These are phyloP conservation scores for Dallia pectoralis DNA, from an alignment of 2,797 vertebrate genomes.

Conservation along the genomic window DNA sequence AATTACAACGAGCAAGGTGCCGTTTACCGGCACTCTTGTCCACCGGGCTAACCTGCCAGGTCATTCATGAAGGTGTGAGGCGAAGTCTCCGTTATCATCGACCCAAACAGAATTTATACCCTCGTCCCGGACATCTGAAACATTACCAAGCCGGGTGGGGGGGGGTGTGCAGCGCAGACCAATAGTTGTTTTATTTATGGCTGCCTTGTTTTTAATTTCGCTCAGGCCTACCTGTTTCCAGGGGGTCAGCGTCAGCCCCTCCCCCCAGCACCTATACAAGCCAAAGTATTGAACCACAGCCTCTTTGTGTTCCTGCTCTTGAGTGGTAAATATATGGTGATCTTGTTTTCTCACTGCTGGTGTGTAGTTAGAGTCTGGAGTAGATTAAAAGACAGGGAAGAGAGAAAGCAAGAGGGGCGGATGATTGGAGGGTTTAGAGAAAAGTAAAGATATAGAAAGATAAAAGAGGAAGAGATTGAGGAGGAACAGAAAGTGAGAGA, in stretches of 20 bases:
- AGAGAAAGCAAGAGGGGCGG: background rate
- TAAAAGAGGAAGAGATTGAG: background rate
- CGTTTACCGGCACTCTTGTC: too few relatives aligned
- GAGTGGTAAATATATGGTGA: constrained; percentile 70
- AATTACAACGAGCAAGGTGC: too few relatives aligned
- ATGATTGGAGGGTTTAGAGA: background rate
- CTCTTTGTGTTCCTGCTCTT: constrained; percentile 54
- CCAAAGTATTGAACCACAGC: constrained; percentile 47
- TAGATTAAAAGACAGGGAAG: constrained; percentile 53
- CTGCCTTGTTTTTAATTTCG: constrained; percentile 70
- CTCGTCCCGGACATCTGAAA: constrained; percentile 4
- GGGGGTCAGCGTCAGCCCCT: constrained; percentile 43
- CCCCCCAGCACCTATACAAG: constrained; percentile 42
- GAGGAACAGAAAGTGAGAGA: background rate
- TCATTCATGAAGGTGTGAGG: too few relatives aligned
- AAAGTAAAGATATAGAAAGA: background rate
- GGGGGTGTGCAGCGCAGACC: constrained; percentile 32
- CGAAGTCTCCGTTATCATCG: too few relatives aligned
- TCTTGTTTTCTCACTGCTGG: constrained; percentile 65
- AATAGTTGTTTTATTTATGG: constrained; percentile 67
- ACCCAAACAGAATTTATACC: constrained; percentile 41
- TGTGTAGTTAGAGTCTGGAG: constrained; percentile 45
- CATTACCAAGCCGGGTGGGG: constrained; percentile 43
- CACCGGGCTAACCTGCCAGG: too few relatives aligned
- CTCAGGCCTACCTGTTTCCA: constrained; percentile 32